These are phyloP conservation scores for Zaprionus lineosus DNA, from an alignment of 2,888 invertebrate genomes.

Conservation along the genomic window DNA sequence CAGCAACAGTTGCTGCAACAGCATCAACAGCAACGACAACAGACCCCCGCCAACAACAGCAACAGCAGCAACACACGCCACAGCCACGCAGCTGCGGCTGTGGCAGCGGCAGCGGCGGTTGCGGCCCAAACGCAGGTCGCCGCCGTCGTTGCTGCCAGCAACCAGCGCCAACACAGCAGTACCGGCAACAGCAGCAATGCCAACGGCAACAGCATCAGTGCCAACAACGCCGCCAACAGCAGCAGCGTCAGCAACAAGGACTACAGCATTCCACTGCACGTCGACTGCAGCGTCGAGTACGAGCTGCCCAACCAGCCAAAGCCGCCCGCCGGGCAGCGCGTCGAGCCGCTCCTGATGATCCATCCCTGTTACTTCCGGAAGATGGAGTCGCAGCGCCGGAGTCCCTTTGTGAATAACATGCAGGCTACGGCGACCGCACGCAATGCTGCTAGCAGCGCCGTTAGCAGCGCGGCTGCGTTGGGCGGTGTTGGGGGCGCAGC, in stretches of 20 bases:
- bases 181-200: constrained; percentile 9
- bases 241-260: constrained; percentile 86
- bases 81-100: constrained; percentile 37
- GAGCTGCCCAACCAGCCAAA: constrained; percentile 94
- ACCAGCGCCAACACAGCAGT: constrained; percentile 44
- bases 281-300: constrained; percentile 95
- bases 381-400: constrained; percentile 91
- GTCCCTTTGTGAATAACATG: constrained; percentile 92
- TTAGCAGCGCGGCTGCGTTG: constrained; percentile 59
- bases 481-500: constrained; percentile 70
- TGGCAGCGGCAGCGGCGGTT: constrained; percentile 47
- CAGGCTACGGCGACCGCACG: constrained; percentile 84
- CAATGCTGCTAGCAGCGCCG: constrained; percentile 80
- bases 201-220: constrained; percentile 69
- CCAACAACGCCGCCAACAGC: constrained; percentile 28
- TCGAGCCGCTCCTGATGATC: constrained; percentile 94
- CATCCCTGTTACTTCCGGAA: constrained; percentile 94
- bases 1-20: constrained; percentile 65
- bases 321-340: constrained; percentile 91
- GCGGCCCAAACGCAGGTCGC: constrained; percentile 56
- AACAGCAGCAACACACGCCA: constrained; percentile 53
- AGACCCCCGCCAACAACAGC: constrained; percentile 52
- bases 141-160: constrained; percentile 53
- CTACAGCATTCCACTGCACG: constrained; percentile 93
- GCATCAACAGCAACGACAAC: constrained; percentile 58